Conservation (phyloP, 2,888 invertebrate genomes). For the Melieria picta region DNA sequence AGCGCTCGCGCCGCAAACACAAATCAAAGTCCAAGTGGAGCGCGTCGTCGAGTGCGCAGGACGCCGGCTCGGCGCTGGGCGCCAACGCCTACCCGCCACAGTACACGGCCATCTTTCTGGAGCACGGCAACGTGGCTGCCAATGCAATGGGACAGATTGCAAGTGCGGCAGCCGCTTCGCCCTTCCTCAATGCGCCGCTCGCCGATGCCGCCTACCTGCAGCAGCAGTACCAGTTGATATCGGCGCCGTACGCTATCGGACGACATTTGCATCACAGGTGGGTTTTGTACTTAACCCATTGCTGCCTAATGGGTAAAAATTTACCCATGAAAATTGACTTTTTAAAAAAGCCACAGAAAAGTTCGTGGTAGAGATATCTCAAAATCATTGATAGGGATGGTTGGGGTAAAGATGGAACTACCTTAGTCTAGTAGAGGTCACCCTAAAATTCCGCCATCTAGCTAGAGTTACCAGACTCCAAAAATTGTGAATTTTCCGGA, state of each 20-base stretch:
- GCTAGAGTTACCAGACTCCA: too few species aligned
- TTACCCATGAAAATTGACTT: too few species aligned
- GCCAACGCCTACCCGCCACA: slow-evolving; percentile 58
- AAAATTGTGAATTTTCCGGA: too few species aligned
- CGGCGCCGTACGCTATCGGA: slow-evolving; percentile 24
- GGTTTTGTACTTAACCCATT: too few species aligned
- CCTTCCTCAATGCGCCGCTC: slow-evolving; percentile 48
- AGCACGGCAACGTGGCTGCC: slow-evolving; percentile 42
- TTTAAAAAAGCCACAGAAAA: too few species aligned
- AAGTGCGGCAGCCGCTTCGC: slow-evolving; percentile 51
- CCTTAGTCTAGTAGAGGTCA: too few species aligned
- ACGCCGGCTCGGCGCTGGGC: slow-evolving; percentile 35
- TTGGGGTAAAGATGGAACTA: too few species aligned
- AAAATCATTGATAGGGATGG: too few species aligned
- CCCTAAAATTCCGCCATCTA: too few species aligned
- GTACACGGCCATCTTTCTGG: slow-evolving; percentile 62
- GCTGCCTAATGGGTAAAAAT: too few species aligned
- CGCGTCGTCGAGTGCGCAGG: slow-evolving; percentile 36
- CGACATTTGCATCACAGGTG: slow-evolving; percentile 45
- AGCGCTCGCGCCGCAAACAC: slow-evolving; percentile 56
- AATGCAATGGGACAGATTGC: slow-evolving; percentile 53
- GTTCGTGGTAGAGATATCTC: too few species aligned
- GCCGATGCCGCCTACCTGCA: slow-evolving; percentile 49
- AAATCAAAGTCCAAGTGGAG: slow-evolving; percentile 50
- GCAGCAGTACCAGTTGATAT: slow-evolving; percentile 47